Base-by-base conservation (phyloP, 2,113 vertebrate species). In the Bos indicus region DNA sequence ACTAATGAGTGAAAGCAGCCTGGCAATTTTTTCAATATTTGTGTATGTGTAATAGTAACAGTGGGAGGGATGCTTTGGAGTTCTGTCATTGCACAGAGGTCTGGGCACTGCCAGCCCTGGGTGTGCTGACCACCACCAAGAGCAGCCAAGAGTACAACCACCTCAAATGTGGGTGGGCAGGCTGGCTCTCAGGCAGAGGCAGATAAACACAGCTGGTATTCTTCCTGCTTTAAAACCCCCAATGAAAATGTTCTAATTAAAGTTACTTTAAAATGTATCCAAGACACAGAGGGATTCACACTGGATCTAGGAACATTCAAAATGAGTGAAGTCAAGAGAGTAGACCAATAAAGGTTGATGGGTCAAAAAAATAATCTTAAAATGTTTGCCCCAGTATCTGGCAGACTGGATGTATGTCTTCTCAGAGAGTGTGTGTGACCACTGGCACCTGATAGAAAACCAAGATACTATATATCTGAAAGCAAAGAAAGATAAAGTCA, bases 171-270 rank as follows among this genome's bases (percentile, higher is more conserved):
- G 74, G 74, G 17, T 7, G 2, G 91, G 4, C 19, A 64, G 21
- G 36, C 43, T 78, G 2, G 2, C 11, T 48, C 62, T 95, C 30
- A 60, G 95, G 51, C 43, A 97, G 67, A 95, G 56, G 43, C 15
- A n/a, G 33, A 80, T 21, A 82, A 83, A 80, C 91, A 94, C 21
- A 93, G 88, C 46, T 54, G 33, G 30, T 71, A 90, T 43, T 92
- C 40, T 91, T 91, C 60, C 56, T 71, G 78, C 59, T 95, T 96
- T 74, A 93, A 94, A 95, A 56, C 12, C n/a, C 54, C 85, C 30
- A 74, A 62, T 80, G 43, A 43, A 81, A 91, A 94, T 43, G 43
- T 74, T 82, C 85, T 90, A 81, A 96, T 88, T 94, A 85, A 96
- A 95, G 46, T 91, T 94, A 94, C 89, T 91, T 91, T 80, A 89